Evolutionary conservation across 2,888 invertebrate species (phyloP), one percentile per base, ranked within the genome.

Genomic region (Athripsodes cinereus): DNA sequence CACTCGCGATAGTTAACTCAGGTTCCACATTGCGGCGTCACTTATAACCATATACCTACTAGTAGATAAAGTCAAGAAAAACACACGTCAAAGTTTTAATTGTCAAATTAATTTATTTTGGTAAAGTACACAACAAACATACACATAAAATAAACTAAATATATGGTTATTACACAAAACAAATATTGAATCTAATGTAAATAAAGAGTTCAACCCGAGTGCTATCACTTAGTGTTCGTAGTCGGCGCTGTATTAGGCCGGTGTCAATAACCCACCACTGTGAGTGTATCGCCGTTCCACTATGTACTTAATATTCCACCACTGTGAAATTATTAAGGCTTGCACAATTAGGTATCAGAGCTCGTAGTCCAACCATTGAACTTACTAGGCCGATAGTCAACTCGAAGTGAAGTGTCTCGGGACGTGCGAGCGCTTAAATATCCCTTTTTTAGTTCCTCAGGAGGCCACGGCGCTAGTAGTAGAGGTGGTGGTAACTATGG

Each of bases 1-100:
- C 8, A 46, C 46, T 46, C 46, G 46, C 46, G 46, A 46, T 46
- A 46, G 46, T 46, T 46, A 46, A 46, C 46, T 46, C 18, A 18
- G 46, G 46, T 46, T 11, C 46, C 46, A 46, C 46, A 6, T 46
- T 46, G 46, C 46, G 46, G 46, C 8, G 46, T 16, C 46, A 46
- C 46, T 46, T 46, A 6, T 46, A 13, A 46, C 46, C 31, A 31
- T 31, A 31, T 31, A 31, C 11, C 11, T 31, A 11, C 8, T 6
- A 31, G 8, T 8, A 31, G 31, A 8, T 31, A 31, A 31, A 31
- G 11, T 31, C 31, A 31, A 6, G 11, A 31, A n/a, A n/a, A n/a
- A n/a, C n/a, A n/a, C n/a, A n/a, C n/a, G n/a, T n/a, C n/a, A n/a
- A n/a, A n/a, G n/a, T 31, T 31, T 31, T 31, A 11, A 31, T 31